A percentile compares a stretch with the other conserved stretches of the same genome.
phyloP scores from a whole-genome alignment of 2,113 vertebrate genomes.

The Hemiprocne comata region DNA sequence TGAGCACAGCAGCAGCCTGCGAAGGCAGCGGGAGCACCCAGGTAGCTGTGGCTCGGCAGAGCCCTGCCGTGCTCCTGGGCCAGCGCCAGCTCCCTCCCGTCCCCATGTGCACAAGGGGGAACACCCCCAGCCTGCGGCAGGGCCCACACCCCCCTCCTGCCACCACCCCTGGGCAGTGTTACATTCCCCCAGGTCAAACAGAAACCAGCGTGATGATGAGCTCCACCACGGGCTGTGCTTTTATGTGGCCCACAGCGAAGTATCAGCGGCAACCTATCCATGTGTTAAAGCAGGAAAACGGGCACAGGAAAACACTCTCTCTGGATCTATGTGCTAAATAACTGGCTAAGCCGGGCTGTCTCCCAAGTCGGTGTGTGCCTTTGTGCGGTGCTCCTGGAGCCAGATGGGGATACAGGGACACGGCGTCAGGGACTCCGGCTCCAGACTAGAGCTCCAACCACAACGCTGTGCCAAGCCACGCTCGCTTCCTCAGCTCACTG shows the following conservation, averaged over 20 bases:
- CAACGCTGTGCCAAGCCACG: background rate
- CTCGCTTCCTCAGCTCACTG: accelerated
- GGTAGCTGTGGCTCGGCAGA: background rate
- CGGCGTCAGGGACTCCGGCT: accelerated
- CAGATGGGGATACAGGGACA: accelerated
- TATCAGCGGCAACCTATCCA: accelerated
- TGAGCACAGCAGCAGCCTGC: background rate
- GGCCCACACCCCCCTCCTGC: background rate
- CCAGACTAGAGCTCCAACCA: background rate
- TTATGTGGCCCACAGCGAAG: background rate
- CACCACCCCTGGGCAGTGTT: accelerated
- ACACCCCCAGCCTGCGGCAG: background rate
- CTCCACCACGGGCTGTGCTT: background rate
- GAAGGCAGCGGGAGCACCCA: background rate
- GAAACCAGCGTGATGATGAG: background rate
- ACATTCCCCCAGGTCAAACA: accelerated
- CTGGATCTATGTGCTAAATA: background rate
- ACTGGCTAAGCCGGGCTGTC: background rate
- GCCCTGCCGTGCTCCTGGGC: background rate
- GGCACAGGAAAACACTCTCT: background rate
- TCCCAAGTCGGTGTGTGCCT: background rate
- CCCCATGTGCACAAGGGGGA: background rate
- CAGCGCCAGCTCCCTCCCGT: background rate
- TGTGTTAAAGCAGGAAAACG: background rate
- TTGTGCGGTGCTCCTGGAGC: accelerated